phyloP scores from a whole-genome alignment of 2,888 invertebrate genomes.

The Sminthurides aquaticus region DNA sequence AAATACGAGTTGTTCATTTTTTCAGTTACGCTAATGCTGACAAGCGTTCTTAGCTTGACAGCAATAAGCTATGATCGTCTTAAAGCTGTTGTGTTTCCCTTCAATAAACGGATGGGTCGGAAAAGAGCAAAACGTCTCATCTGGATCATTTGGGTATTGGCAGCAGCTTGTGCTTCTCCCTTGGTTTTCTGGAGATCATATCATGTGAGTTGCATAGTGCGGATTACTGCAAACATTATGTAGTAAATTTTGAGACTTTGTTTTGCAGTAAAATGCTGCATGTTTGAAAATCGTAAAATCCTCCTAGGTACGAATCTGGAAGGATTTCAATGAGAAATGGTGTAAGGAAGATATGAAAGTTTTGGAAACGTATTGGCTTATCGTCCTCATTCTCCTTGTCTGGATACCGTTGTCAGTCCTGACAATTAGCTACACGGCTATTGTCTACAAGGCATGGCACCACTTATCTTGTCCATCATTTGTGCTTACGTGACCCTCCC shows the following conservation, averaged over 20 bases:
- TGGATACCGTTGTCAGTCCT: slow-evolving; percentile 70
- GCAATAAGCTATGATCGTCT: slow-evolving; percentile 74
- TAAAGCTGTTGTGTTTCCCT: slow-evolving; percentile 67
- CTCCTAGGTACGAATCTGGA: slow-evolving; percentile 67
- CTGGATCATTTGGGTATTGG: slow-evolving; percentile 59
- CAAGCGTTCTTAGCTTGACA: slow-evolving; percentile 68
- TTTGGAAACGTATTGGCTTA: slow-evolving; percentile 68
- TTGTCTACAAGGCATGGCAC: slow-evolving; percentile 56
- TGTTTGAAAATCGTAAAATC: no score
- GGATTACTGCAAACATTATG: neutral
- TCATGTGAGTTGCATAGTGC: slow-evolving; percentile 48
- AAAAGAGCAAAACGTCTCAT: slow-evolving; percentile 60
- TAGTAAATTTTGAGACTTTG: no score
- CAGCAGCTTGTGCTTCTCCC: slow-evolving; percentile 59
- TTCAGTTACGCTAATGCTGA: slow-evolving; percentile 62
- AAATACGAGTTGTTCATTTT: no score
- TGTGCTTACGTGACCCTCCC: no score
- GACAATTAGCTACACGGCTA: slow-evolving; percentile 64
- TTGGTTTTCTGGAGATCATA: slow-evolving; percentile 59
- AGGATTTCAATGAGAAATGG: slow-evolving; percentile 65
- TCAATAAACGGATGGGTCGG: slow-evolving; percentile 61
- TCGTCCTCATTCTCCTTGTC: slow-evolving; percentile 64
- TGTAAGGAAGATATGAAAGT: slow-evolving; percentile 62
- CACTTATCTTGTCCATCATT: no score
- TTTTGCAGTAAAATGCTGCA: no score